Base-by-base conservation (phyloP, 2,888 invertebrate species). In the Eupithecia pulchellata region DNA sequence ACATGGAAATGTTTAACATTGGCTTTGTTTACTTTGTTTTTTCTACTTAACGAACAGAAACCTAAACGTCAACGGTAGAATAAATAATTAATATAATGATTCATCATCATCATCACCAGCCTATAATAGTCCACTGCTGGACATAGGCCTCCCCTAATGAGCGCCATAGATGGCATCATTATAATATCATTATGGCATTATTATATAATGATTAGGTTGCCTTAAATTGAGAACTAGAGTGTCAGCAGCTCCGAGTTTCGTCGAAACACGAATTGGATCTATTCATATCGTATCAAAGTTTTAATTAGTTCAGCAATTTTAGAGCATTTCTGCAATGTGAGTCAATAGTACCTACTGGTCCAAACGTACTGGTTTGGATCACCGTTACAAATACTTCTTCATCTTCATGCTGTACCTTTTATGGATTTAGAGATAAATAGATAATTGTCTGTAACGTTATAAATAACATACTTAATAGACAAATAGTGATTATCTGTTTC, bases 271-370 rank as follows among this genome's bases (percentile, higher is more conserved):
- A 29, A 57, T 29, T 13, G 29, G 14, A 57, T 29, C 57, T 57
- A 57, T 57, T 30, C 58, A 30, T 58, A 58, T 58, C 58, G n/a
- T 30, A 8, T 58, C 30, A 27, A 58, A 58, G 29, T 58, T 58
- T 58, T 58, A 58, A 58, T 58, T 27, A 58, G 58, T 30, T 58
- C n/a, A 30, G 5, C 30, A 58, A 17, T 58, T 58, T 8, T 30
- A 58, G 58, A 17, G 58, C 30, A 58, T 58, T 58, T n/a, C 9
- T 29, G 30, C 30, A 30, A 30, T 9, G 29, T 17, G 14, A 20
- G 47, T 47, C 0, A 20, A n/a, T n/a, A n/a, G n/a, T 47, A 20
- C 4, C 9, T 20, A 11, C n/a, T n/a, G n/a, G n/a, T n/a, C n/a
- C n/a, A n/a, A n/a, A n/a, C 20, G 1, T 20, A 47, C n/a, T 47